Conservation (phyloP, 2,113 vertebrate species). For the Thomomys bottae region DNA sequence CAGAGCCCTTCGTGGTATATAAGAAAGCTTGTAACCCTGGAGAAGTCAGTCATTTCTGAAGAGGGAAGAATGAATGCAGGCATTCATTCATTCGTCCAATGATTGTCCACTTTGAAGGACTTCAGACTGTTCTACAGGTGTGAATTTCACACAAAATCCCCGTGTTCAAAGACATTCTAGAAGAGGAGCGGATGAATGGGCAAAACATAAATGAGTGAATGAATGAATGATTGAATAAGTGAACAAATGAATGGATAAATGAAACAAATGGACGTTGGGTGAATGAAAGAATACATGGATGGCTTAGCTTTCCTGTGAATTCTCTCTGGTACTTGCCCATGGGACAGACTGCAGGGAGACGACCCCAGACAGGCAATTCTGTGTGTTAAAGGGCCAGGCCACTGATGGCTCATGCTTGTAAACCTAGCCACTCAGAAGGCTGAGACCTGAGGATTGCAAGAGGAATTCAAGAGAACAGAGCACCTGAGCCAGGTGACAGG, state of each 20-base stretch:
- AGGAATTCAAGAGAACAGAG: not conserved
- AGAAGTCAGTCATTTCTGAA: not conserved
- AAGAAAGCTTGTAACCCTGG: not conserved
- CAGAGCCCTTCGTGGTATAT: not conserved
- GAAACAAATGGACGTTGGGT: too few relatives aligned
- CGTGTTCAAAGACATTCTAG: not conserved
- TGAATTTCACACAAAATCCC: rapidly evolving
- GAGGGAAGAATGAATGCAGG: too few relatives aligned
- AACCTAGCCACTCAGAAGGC: too few relatives aligned
- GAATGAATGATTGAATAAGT: not conserved
- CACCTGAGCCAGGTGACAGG: too few relatives aligned
- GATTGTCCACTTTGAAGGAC: rapidly evolving
- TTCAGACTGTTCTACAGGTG: not conserved
- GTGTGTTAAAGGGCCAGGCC: not conserved
- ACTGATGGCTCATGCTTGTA: too few relatives aligned
- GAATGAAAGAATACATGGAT: too few relatives aligned
- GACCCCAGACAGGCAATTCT: rapidly evolving
- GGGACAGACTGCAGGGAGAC: not conserved
- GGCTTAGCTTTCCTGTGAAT: too few relatives aligned
- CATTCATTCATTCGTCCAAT: rapidly evolving
- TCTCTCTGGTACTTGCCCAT: not conserved
- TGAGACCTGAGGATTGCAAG: too few relatives aligned
- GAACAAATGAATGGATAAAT: not conserved
- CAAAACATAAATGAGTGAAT: not conserved
- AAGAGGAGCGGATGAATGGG: not conserved